Base-by-base conservation (phyloP, 1,140 invertebrate species). In the Oreohelix idahoensis region DNA sequence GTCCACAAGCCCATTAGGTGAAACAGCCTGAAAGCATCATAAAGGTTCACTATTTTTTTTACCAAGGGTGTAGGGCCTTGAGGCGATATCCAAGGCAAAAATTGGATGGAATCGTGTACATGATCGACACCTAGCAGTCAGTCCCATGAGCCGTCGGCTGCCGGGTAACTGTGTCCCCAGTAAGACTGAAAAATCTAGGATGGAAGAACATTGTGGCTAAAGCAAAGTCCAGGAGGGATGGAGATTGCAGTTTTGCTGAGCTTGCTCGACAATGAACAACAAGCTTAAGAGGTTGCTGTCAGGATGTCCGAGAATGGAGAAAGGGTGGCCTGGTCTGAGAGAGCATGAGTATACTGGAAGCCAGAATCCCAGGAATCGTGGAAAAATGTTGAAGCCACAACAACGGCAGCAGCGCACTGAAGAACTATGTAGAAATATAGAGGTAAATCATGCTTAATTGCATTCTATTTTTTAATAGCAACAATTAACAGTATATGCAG, bases 381-480 rank as follows among this genome's bases (percentile, higher is more conserved):
- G 71, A 89, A 91, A 70, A 88, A 81, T 84, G 84, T 89, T 32
- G 90, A 92, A 73, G 79, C 83, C 1, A 86, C 87, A 53, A 73
- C 90, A n/a, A n/a, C n/a, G n/a, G 73, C 79, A 87, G 0, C 86
- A 89, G 70, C 82, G 85, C 75, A n/a, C 76, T 88, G 26, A 90
- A 89, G 75, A 88, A 89, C 69, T 87, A 89, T 66, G 89, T n/a
- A n/a, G 90, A 73, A 89, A 88, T 66, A 85, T 85, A n/a, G 88
- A 90, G 79, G 87, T 82, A 15, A n/a, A n/a, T n/a, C n/a, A n/a
- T n/a, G n/a, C n/a, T n/a, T 23, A 58, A 11, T 58, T 58, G 17
- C 4, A 20, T 51, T 29, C 53, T 53, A 26, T n/a, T n/a, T n/a
- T n/a, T n/a, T n/a, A n/a, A n/a, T n/a, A n/a, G n/a, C n/a, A n/a